Evolutionary conservation across 2,113 vertebrate genomes (phyloP).

Genomic region (Psettodes erumei): DNA sequence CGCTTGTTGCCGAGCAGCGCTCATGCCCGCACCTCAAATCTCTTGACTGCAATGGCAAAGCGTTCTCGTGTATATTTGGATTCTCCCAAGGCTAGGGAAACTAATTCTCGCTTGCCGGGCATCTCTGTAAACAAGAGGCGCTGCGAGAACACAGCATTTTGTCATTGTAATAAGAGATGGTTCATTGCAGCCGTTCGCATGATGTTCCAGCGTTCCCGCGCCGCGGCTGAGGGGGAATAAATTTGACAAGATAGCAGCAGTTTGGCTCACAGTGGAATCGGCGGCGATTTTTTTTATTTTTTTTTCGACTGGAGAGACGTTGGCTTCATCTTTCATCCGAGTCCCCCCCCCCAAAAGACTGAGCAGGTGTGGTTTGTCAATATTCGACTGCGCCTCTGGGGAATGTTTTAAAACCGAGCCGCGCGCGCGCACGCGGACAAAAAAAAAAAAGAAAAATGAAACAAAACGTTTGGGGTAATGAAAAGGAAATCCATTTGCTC

Average conservation of each 20-base stretch:
- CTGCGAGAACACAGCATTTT: constrained; percentile 32
- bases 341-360: constrained; percentile 13
- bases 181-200: constrained; percentile 43
- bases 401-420: not conserved
- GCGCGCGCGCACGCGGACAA: no score
- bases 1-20: constrained; percentile 17
- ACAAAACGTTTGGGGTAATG: constrained; percentile 20
- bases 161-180: constrained; percentile 31
- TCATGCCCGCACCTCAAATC: constrained; percentile 23
- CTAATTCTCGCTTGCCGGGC: constrained; percentile 42
- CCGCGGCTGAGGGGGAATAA: constrained; percentile 12
- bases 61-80: constrained; percentile 39
- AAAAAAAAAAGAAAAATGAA: constrained; percentile 26
- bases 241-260: constrained; percentile 32
- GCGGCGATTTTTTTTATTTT: constrained; percentile 17
- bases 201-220: constrained; percentile 43
- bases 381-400: constrained; percentile 22
- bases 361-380: constrained; percentile 38
- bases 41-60: constrained; percentile 19
- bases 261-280: constrained; percentile 22
- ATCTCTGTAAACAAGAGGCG: constrained; percentile 42
- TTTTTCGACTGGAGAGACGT: constrained; percentile 24
- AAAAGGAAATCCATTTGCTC: constrained; percentile 23
- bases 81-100: constrained; percentile 31
- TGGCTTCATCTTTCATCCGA: constrained; percentile 31